phyloP scores from a whole-genome alignment of 2,113 vertebrate genomes.

The zebrafish (Danio rerio) region GRCz12tu NC_133180.1:16537001-16537500 shows the following conservation, averaged over 20 bases:
- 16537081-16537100: background rate
- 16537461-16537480: slow-evolving; percentile 95
- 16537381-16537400: slow-evolving; percentile 99
- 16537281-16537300: slow-evolving; percentile 51
- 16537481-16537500: slow-evolving; percentile 92
- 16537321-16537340: slow-evolving; percentile 78
- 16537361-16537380: slow-evolving; percentile 98
- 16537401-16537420: slow-evolving; percentile 99
- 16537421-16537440: slow-evolving; percentile 99
- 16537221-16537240: background rate
- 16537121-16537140: slow-evolving; percentile 65
- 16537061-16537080: too few relatives aligned
- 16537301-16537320: slow-evolving; percentile 53
- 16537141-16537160: slow-evolving; percentile 65
- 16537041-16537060: too few relatives aligned
- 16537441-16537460: slow-evolving; percentile 99
- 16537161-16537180: slow-evolving; percentile 53
- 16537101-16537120: slow-evolving; percentile 7
- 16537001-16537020: too few relatives aligned
- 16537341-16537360: slow-evolving; percentile 94
- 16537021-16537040: too few relatives aligned
- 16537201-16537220: too few relatives aligned
- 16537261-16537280: slow-evolving; percentile 28
- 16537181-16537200: background rate
- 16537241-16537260: slow-evolving; percentile 2